A percentile compares a stretch with the other conserved stretches of the same genome.
These are phyloP conservation scores for Ianthella basta DNA, from an alignment of 37 sponge, comb jelly and placozoan species.

Conservation along the genomic window DNA sequence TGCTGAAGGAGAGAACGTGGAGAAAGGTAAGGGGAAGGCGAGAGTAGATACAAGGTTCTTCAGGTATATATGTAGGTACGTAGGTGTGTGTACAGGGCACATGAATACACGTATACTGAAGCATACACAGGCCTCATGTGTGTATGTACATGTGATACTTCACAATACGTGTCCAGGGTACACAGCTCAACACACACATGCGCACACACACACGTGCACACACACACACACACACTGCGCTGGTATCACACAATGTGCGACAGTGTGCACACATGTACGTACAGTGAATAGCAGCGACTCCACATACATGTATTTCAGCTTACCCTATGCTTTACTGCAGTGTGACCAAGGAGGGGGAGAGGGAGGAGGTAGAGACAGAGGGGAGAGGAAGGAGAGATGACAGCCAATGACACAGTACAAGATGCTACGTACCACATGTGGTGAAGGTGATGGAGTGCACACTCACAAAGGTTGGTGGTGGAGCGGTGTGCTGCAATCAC, in stretches of 20 bases:
- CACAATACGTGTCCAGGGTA: too few relatives aligned
- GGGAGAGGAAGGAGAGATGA: neutral
- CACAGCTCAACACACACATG: too few relatives aligned
- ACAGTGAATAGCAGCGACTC: too few relatives aligned
- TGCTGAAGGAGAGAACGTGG: neutral
- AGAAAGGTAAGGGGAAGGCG: too few relatives aligned
- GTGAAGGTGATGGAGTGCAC: neutral
- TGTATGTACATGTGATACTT: too few relatives aligned
- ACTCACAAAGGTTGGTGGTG: slow-evolving; percentile 16
- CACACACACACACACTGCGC: slow-evolving; percentile 5
- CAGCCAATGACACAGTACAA: neutral
- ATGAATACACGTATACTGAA: neutral
- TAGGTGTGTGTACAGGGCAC: neutral
- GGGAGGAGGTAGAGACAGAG: neutral
- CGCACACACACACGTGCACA: too few relatives aligned
- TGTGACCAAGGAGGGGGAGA: neutral
- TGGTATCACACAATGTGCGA: too few relatives aligned
- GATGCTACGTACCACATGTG: neutral
- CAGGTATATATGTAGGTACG: neutral
- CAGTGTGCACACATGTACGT: too few relatives aligned
- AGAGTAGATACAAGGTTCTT: too few relatives aligned
- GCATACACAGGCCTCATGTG: neutral
- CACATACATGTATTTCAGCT: neutral
- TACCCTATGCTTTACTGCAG: slow-evolving; percentile 5
- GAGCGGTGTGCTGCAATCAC: slow-evolving; percentile 28